Evolutionary conservation across 2,113 vertebrate genomes (phyloP).

Genomic region (Platycercus adscitus): DNA sequence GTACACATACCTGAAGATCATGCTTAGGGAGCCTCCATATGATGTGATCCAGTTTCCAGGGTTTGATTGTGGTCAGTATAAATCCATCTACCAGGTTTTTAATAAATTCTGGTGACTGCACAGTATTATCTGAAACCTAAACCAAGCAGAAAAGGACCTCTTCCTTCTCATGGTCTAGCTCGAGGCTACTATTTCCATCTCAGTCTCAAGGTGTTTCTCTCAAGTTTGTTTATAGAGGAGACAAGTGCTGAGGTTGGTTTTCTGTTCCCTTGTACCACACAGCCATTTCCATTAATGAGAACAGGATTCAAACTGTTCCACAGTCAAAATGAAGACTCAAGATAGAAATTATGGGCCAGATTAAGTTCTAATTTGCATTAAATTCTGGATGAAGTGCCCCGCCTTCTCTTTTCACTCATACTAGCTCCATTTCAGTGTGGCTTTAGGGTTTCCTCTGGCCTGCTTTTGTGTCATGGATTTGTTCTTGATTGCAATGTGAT

Average conservation of each 20-base stretch:
- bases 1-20: accelerated
- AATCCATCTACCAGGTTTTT: not conserved
- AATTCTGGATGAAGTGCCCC: not conserved
- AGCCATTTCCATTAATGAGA: conserved; percentile 1
- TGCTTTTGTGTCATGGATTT: conserved; percentile 14
- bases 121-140: not conserved
- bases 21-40: not conserved
- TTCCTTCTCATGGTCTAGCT: not conserved
- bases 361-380: conserved; percentile 45
- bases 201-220: not conserved
- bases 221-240: not conserved
- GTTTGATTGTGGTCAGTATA: not conserved
- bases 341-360: not conserved
- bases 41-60: not conserved
- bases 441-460: conserved; percentile 46
- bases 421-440: not conserved
- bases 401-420: not conserved
- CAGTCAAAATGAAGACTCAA: conserved; percentile 5
- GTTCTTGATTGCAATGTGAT: conserved; percentile 35
- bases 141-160: not conserved
- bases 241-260: conserved; percentile 4
- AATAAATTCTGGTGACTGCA: not conserved
- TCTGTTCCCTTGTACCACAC: not conserved
- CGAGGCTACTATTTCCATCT: not conserved
- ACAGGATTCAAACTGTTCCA: conserved; percentile 9